Conservation (phyloP, 2,888 invertebrate genomes). For the Tipula unca region DNA sequence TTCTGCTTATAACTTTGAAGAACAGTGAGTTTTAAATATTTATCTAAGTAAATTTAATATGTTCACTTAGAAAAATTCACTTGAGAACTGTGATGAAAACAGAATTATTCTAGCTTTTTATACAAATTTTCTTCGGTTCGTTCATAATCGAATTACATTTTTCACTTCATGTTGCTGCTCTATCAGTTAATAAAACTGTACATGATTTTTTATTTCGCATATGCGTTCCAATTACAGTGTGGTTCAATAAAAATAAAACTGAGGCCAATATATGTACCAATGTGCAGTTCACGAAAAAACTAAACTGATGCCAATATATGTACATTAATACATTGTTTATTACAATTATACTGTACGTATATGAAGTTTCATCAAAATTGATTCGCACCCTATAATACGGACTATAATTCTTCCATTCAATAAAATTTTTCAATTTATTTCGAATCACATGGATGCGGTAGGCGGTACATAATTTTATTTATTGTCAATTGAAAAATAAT, state of each 20-base stretch:
- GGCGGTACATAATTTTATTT: constrained; percentile 14
- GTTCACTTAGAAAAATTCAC: not conserved
- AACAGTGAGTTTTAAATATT: not conserved
- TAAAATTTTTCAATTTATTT: not conserved
- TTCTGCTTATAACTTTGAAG: not conserved
- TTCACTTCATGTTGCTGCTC: not conserved
- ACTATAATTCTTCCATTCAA: not conserved
- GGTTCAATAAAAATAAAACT: not conserved
- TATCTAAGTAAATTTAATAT: not conserved
- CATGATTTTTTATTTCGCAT: not conserved
- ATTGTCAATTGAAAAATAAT: not conserved
- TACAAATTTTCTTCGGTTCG: not conserved
- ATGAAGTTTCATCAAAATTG: not conserved
- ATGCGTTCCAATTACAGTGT: not conserved
- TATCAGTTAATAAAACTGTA: not conserved
- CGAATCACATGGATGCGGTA: not conserved
- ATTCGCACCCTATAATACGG: not conserved
- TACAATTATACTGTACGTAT: not conserved
- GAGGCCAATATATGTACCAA: not conserved
- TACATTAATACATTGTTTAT: not conserved
- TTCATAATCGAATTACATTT: not conserved
- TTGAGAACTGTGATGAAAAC: not conserved
- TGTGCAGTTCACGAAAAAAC: not conserved
- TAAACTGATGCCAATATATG: too few species aligned
- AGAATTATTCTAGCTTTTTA: not conserved